phyloP scores from a whole-genome alignment of 2,797 vertebrate genomes.

The Ctenopoma kingsleyae region DNA sequence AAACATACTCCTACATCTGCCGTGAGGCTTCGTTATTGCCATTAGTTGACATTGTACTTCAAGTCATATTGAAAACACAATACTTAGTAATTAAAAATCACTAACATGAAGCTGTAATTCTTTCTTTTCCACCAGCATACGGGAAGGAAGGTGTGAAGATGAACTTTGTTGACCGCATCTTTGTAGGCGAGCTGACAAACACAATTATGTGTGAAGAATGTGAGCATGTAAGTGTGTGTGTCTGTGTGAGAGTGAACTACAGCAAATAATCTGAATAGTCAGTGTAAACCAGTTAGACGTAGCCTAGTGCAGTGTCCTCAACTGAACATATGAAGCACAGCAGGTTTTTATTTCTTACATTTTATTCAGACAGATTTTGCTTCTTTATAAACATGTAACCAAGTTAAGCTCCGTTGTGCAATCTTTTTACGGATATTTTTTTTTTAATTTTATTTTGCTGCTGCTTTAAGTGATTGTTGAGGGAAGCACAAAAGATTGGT shows the following conservation, averaged over 20 bases:
- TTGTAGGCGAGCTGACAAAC: constrained; percentile 98
- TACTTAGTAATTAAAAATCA: neutral
- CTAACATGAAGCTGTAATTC: neutral
- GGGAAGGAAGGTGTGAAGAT: constrained; percentile 98
- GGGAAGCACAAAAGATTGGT: neutral
- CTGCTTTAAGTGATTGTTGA: neutral
- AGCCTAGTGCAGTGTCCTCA: neutral
- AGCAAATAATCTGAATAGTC: neutral
- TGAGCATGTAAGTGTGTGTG: constrained; percentile 90
- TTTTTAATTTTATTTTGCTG: neutral
- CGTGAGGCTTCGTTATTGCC: neutral
- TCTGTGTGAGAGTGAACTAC: neutral
- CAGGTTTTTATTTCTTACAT: neutral
- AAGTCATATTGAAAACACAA: too few relatives aligned
- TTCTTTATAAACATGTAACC: constrained; percentile 5
- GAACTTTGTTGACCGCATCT: constrained; percentile 98
- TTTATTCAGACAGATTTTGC: neutral
- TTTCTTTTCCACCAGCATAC: constrained; percentile 86
- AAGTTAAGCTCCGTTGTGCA: neutral
- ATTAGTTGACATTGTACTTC: too few relatives aligned
- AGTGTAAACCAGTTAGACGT: neutral
- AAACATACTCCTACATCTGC: neutral
- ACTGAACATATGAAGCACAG: neutral
- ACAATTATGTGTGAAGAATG: constrained; percentile 99
- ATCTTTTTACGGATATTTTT: neutral